Conservation (phyloP, 2,888 invertebrate species). For the Anagyrus pseudococci region DNA sequence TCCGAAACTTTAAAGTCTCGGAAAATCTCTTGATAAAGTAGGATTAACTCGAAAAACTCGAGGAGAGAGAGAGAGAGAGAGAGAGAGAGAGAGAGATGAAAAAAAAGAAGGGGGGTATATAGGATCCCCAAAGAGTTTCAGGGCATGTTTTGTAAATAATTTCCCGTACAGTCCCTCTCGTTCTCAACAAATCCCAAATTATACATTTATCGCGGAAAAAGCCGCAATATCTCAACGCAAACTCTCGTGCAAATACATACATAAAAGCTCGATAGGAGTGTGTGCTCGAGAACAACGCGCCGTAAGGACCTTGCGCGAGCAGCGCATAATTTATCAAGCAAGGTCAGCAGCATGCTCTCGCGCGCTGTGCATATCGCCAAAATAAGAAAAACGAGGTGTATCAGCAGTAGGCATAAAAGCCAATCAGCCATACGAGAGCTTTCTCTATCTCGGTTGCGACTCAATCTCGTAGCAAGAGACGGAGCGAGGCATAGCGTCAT, state of each 20-base stretch:
- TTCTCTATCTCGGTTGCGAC: not conserved
- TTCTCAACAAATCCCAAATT: not conserved
- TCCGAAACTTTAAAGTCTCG: not conserved
- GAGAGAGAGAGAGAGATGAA: too few relatives aligned
- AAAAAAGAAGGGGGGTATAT: not conserved
- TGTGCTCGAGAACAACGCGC: not conserved
- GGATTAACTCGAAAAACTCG: not conserved
- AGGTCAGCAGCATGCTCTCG: not conserved
- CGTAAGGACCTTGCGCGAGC: not conserved
- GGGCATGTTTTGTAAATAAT: not conserved
- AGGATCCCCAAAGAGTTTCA: too few relatives aligned
- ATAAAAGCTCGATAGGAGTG: too few relatives aligned
- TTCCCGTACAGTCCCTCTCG: not conserved
- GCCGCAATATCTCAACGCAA: not conserved
- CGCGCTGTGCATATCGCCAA: too few relatives aligned
- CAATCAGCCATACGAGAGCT: not conserved
- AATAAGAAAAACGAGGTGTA: not conserved
- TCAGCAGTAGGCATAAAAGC: not conserved
- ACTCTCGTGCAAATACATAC: not conserved
- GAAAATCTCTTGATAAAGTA: conserved; percentile 1
- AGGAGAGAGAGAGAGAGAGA: too few relatives aligned
- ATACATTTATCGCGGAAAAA: not conserved
- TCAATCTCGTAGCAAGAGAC: too few relatives aligned
- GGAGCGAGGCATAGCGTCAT: too few relatives aligned
- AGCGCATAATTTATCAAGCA: not conserved